A percentile compares a stretch with the other conserved stretches of the same genome.
Evolutionary conservation across 2,797 vertebrate genomes (phyloP).

Genomic region (Diplodus sargus): DNA sequence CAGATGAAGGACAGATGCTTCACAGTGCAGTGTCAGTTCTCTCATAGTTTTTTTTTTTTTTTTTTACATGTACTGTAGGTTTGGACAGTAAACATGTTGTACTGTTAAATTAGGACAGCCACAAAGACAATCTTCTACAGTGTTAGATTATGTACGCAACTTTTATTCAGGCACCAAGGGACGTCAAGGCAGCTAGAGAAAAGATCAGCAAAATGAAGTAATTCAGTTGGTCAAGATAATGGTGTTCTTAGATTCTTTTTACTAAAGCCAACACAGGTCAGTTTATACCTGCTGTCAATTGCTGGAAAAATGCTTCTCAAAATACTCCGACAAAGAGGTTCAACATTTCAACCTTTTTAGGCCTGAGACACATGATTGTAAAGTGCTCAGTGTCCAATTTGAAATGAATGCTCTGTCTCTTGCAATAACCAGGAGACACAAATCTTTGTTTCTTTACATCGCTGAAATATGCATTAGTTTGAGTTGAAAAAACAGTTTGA

Average conservation of each 20-base stretch:
- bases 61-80: constrained; percentile 3
- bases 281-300: constrained; percentile 8
- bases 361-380: not conserved
- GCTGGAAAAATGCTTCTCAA: constrained; percentile 21
- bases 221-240: not conserved
- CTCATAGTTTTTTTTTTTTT: constrained; percentile 4
- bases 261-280: constrained; percentile 7
- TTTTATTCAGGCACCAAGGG: constrained; percentile 28
- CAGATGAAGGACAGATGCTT: not conserved
- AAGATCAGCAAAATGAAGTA: constrained; percentile 21
- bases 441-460: not conserved
- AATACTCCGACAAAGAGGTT: constrained; percentile 9
- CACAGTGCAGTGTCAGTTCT: not conserved
- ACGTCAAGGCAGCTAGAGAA: constrained; percentile 63
- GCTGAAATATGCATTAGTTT: constrained; percentile 29
- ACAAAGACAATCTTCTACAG: not conserved
- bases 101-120: constrained; percentile 1
- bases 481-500: constrained; percentile 16
- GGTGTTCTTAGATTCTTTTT: not conserved
- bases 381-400: constrained; percentile 2
- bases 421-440: not conserved
- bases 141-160: constrained; percentile 12
- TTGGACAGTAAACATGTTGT: constrained; percentile 16
- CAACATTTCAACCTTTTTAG: constrained; percentile 8
- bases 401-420: not conserved